Base-by-base conservation (phyloP, 2,888 invertebrate species). In the Chloroclysta siterata region DNA sequence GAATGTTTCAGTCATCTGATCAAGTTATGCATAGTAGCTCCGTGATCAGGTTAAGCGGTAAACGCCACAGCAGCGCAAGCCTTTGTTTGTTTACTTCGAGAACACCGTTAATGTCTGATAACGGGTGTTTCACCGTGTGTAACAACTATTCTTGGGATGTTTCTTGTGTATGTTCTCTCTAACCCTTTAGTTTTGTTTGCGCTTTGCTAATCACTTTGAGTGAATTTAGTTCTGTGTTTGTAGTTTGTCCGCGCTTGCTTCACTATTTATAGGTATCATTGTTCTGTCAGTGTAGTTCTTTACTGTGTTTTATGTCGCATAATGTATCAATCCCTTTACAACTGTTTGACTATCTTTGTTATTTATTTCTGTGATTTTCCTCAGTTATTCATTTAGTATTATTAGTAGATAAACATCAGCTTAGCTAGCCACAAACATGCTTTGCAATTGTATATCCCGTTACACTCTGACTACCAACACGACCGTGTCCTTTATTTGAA, bases 81-180 rank as follows among this genome's bases (percentile, higher is more conserved):
- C 62, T 57, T 64, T 57, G 58, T 70, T 66, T 64, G 59, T 53
- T 54, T 58, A 46, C 51, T 36, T 59, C 56, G 57, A 56, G 63
- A 64, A 56, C 63, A 57, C 70, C 70, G 75, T 69, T 71, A 73
- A 55, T 71, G 78, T 80, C 78, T 78, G 72, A 72, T 80, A 76
- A 77, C 77, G 73, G 66, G 75, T 74, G 73, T 69, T 71, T 61
- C 66, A 65, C 68, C 63, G 71, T 75, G 76, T 77, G 73, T 66
- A 67, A 67, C 69, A 60, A 75, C 68, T 65, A 64, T 60, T 73
- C 72, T 71, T 70, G 69, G 71, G 66, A 65, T 65, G 58, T 62
- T 50, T 59, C 55, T 68, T 66, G 63, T 66, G 62, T 68, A 54
- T 70, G 68, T 66, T 76, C 70, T 76, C 70, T 67, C 66, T 64